Base-by-base conservation (phyloP, 2,797 vertebrate species). In the Crax fasciolata region DNA sequence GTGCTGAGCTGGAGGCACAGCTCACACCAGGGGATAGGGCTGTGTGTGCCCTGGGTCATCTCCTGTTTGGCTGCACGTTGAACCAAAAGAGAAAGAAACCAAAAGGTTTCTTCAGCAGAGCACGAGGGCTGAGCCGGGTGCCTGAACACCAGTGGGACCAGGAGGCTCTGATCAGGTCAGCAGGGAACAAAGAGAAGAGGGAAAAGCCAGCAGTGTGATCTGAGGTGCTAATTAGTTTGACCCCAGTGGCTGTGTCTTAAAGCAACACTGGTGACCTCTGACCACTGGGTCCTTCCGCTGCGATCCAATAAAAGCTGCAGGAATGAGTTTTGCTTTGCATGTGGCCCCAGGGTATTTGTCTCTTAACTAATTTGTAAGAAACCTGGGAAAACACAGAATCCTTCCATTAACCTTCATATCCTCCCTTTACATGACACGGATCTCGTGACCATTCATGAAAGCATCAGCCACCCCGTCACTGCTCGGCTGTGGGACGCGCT, bases 201-300 rank as follows among this genome's bases (percentile, higher is more conserved):
- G 73, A 86, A 96, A 86, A 91, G 62, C 83, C 66, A 66, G 94
- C 0, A 38, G 76, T 79, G 84, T 88, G 93, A 94, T 94, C 87
- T 73, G 49, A 57, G 55, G 52, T 70, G 63, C 95, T 97, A 95
- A 97, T 96, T 91, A 95, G 59, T 49, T 91, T 96, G 95, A 97
- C 97, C 95, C 38, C 66, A 10, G 55, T 52, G 83, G 89, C 76
- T 79, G 91, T 85, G 62, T 94, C 93, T 96, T 95, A 91, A 85
- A 94, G 89, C 44, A 96, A 91, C 92, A 68, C 87, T n/a, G 70
- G 2, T 73, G 96, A 96, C 95, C 96, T 77, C 79, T 96, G 89
- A 87, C 94, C 27, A 0, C 0, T 1, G 75, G 79, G 84, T 81
- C 82, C 87, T 91, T 85, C 93, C 55, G 38, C 92, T 95, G 93